Evolutionary conservation across 2,797 vertebrate species (phyloP).

Genomic region (Lutra lutra): DNA sequence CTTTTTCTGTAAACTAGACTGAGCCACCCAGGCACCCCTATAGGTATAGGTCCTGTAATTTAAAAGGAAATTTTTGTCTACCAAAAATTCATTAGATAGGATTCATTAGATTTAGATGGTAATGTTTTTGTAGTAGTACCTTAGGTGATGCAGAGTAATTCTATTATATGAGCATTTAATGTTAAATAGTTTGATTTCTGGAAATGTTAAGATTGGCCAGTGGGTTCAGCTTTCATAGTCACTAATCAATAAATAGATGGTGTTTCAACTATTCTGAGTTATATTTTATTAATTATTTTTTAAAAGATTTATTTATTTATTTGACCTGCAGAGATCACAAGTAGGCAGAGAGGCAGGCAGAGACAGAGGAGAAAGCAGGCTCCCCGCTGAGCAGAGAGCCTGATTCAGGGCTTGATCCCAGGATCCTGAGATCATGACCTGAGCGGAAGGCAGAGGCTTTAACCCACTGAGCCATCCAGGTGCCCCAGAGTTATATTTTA

Average conservation of each 20-base stretch:
- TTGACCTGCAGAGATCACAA: no score
- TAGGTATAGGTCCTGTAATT: neutral
- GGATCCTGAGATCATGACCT: no score
- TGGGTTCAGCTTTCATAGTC: neutral
- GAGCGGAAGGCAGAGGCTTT: no score
- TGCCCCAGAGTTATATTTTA: neutral
- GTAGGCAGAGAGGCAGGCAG: no score
- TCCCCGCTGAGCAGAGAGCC: no score
- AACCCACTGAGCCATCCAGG: no score
- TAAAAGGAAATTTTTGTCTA: constrained; percentile 20
- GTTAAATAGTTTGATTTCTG: neutral
- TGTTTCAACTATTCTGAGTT: neutral
- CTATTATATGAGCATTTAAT: neutral
- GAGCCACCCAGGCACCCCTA: neutral
- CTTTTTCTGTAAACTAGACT: neutral
- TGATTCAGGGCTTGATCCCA: no score
- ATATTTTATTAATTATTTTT: neutral
- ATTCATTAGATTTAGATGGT: neutral
- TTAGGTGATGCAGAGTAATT: neutral
- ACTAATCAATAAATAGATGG: neutral
- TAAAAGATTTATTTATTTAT: no score
- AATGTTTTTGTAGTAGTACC: neutral
- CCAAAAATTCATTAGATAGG: neutral
- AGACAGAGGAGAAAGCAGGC: no score
- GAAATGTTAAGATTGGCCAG: neutral